A percentile compares a stretch with the other conserved stretches of the same genome.
phyloP scores from a whole-genome alignment of 2,797 vertebrate genomes.

The Poeciliopsis paucimaculata region DNA sequence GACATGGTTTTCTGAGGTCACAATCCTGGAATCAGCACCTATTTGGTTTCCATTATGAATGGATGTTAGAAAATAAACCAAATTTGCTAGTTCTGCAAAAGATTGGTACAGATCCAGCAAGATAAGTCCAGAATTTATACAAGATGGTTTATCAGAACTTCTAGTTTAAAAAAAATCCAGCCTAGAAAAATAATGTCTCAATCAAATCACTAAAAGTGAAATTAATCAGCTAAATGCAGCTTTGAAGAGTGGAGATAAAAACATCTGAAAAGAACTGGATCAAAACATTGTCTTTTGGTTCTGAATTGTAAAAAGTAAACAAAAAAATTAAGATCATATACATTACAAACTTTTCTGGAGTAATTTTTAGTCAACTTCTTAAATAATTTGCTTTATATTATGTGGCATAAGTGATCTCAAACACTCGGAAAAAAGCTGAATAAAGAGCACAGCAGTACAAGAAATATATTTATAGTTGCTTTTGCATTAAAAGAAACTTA shows the following conservation, averaged over 20 bases:
- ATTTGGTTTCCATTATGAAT: background rate
- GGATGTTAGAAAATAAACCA: background rate
- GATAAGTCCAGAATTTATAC: too few relatives aligned
- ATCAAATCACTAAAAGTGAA: background rate
- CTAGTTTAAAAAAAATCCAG: background rate
- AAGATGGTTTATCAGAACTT: background rate
- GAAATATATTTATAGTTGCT: constrained; percentile 78
- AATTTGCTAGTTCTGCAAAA: background rate
- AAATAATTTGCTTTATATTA: background rate
- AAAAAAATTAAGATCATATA: background rate
- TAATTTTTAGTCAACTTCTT: background rate
- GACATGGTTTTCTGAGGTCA: background rate
- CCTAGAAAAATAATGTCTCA: background rate
- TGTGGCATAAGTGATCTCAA: background rate
- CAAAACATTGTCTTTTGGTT: background rate
- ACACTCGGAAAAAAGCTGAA: background rate
- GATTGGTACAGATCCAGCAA: background rate
- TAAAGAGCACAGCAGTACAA: constrained; percentile 50
- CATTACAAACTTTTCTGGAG: background rate
- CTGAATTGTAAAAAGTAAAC: background rate
- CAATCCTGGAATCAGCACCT: background rate
- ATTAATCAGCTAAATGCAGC: background rate
- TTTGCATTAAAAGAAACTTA: constrained; percentile 77
- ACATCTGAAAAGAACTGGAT: background rate
- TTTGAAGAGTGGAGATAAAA: background rate